Evolutionary conservation across 2,797 vertebrate genomes (phyloP), one percentile per base, ranked within the genome.

Genomic region (Lycodopsis pacificus): DNA sequence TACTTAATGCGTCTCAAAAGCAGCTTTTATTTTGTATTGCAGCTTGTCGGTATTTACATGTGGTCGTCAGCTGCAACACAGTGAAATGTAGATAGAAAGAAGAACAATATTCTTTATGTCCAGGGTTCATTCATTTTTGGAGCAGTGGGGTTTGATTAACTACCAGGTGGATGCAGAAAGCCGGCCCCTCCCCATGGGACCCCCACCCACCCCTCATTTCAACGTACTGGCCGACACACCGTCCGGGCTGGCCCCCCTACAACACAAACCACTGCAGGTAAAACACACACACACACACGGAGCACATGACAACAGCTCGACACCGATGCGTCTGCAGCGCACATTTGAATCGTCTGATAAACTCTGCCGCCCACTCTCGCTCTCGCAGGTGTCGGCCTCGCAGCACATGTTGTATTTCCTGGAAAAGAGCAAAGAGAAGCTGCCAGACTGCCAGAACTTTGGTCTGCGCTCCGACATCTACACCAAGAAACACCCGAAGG

Each of bases 81-180:
- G 34, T 13, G 20, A n/a, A 53, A 44, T 62, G 1, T 48, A 19
- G 30, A 32, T 12, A 13, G n/a, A 10, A 15, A 36, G 62, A 63
- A 0, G 25, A 34, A 17, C 17, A 14, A 36, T 46, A 9, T 77
- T 49, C 4, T 69, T 42, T 88, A 65, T 81, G 61, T 88, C 36
- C 71, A 99, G 98, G 87, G 97, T 98, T 7, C 98, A 99, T 56
- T 97, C 98, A 0, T 97, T 99, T 84, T 90, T 99, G 94, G 98
- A 99, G 91, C 98, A 99, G 83, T 99, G 98, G 98, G 98, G 98
- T n/a, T 94, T 99, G 69, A 96, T 99, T 34, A 99, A 99, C 90
- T 99, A 99, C 88, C 98, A 99, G 79, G 98, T 99, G 89, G 98
- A 99, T 62, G 97, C 98, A 3, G 98, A 99, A 86, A 98, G 97